A percentile compares a stretch with the other conserved stretches of the same genome.
phyloP scores from a whole-genome alignment of 2,888 invertebrate species.

The Drosophila sordidapex region DNA sequence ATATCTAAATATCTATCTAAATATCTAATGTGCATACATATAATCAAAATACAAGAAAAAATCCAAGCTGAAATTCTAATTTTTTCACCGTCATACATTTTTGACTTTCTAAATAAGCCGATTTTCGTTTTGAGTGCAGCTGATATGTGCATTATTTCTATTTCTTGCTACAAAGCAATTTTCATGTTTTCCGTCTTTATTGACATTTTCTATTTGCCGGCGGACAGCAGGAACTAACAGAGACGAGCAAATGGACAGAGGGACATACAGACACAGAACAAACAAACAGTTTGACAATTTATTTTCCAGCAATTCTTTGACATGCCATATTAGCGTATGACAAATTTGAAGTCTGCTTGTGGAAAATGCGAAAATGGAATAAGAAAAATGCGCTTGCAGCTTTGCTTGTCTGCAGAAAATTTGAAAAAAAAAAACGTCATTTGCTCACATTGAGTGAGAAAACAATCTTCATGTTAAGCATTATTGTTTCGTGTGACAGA shows the following conservation, averaged over 20 bases:
- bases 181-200: slow-evolving; percentile 56
- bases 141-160: slow-evolving; percentile 2
- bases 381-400: slow-evolving; percentile 24
- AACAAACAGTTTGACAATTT: slow-evolving; percentile 50
- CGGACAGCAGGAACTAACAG: slow-evolving; percentile 25
- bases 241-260: slow-evolving; percentile 6
- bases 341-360: slow-evolving; percentile 32
- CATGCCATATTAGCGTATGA: slow-evolving; percentile 46
- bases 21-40: background rate
- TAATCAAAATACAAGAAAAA: background rate
- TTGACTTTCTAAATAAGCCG: background rate
- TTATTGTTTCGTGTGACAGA: background rate
- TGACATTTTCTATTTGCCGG: slow-evolving; percentile 72
- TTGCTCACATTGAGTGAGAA: background rate
- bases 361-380: slow-evolving; percentile 12
- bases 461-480: background rate
- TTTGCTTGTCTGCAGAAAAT: slow-evolving; percentile 2
- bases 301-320: slow-evolving; percentile 47
- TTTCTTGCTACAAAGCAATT: slow-evolving; percentile 36
- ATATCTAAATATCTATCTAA: too few relatives aligned
- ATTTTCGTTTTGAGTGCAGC: background rate
- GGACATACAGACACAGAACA: background rate
- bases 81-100: background rate
- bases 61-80: fast-evolving
- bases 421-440: slow-evolving; percentile 1